These are phyloP conservation scores for Graphium colonna DNA, from an alignment of 2,888 invertebrate genomes.

Conservation along the genomic window DNA sequence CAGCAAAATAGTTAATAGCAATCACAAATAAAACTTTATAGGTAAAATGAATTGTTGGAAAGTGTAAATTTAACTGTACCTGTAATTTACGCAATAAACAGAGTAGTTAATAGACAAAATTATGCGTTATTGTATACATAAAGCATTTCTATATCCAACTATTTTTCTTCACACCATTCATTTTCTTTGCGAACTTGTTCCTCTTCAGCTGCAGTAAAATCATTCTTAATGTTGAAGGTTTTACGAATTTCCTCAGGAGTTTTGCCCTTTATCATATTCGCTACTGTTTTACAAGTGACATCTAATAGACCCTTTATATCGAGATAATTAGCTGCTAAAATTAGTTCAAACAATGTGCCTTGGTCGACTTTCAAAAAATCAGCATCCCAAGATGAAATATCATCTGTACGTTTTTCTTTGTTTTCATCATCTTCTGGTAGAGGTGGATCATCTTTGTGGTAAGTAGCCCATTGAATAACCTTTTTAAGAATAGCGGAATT, in stretches of 20 bases:
- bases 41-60: no score
- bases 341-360: slow-evolving; percentile 96
- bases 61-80: no score
- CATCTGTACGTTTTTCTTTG: slow-evolving; percentile 98
- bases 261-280: slow-evolving; percentile 99
- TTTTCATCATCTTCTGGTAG: slow-evolving; percentile 98
- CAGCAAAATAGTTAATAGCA: no score
- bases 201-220: slow-evolving; percentile 97
- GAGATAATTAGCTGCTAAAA: slow-evolving; percentile 97
- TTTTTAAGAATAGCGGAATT: slow-evolving; percentile 97
- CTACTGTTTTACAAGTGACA: slow-evolving; percentile 98
- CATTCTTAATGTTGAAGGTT: slow-evolving; percentile 98
- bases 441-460: slow-evolving; percentile 97
- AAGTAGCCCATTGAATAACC: slow-evolving; percentile 95
- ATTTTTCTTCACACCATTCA: slow-evolving; percentile 96
- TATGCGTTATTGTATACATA: background rate
- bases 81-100: no score
- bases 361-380: slow-evolving; percentile 99
- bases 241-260: slow-evolving; percentile 98
- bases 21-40: no score
- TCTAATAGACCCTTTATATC: slow-evolving; percentile 97
- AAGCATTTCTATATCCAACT: slow-evolving; percentile 29
- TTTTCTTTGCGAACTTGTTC: slow-evolving; percentile 98
- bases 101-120: background rate
- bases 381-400: slow-evolving; percentile 99